Base-by-base conservation (phyloP, 2,888 invertebrate genomes). In the Chironomus tentans region DNA sequence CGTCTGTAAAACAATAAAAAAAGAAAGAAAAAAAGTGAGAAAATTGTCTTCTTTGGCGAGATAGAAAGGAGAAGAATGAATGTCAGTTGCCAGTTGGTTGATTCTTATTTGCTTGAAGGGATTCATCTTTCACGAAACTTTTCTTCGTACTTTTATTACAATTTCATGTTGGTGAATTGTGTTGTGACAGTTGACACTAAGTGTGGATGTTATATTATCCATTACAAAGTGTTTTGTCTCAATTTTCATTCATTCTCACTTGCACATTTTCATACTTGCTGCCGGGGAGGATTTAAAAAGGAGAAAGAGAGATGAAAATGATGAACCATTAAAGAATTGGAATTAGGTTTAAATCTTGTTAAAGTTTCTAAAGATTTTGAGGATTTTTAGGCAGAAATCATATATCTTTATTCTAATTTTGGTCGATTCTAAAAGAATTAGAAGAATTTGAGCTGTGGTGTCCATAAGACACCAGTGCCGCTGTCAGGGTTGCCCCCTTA, bases 1-100 rank as follows among this genome's bases (percentile, higher is more conserved):
- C 4, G 73, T 56, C 46, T 24, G 18, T 28, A 56, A 71, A 56
- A 71, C 71, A 71, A 71, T 71, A n/a, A 56, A 71, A 65, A 65
- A 65, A 12, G 22, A 65, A 21, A 22, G 10, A 24, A 13, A 24
- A 12, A 13, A 65, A 65, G 65, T 12, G 38, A 38, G 38, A 38
- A 38, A 38, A 38, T 38, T 38, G 38, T 38, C 38, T 38, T 38
- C 38, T 21, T 65, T 21, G 13, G 65, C 12, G 13, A 4, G 21
- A 7, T 24, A 22, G 21, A 65, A 21, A 13, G 28, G 28, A 28
- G 28, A 28, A 56, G 6, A 56, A 56, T 56, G 15, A 56, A 56
- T 10, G 38, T 10, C 38, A 38, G 18, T 56, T 56, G 56, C 56
- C 56, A 56, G 56, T 56, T 56, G 56, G 56, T 56, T 56, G 56